Evolutionary conservation across 2,113 vertebrate species (phyloP).

Genomic region (Guaruba guarouba): DNA sequence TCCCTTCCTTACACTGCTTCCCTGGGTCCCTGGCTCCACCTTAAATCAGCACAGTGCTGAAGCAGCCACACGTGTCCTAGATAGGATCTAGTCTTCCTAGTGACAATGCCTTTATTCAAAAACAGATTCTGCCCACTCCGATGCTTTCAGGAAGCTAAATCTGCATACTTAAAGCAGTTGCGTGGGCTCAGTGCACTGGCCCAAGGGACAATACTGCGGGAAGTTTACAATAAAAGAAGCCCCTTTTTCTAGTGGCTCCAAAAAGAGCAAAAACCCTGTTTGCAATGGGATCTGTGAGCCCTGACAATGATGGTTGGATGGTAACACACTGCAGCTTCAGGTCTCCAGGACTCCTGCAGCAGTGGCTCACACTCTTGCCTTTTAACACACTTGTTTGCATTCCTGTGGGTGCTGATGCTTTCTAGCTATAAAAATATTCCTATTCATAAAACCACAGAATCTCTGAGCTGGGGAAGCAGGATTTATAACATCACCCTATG

Average conservation of each 20-base stretch:
- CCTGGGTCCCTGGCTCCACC: background rate
- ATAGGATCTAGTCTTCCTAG: background rate
- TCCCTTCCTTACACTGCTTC: background rate
- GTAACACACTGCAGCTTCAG: background rate
- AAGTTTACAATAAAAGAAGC: background rate
- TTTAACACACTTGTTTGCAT: background rate
- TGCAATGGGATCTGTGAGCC: background rate
- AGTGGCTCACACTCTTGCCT: background rate
- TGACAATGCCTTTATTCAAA: background rate
- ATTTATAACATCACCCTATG: background rate
- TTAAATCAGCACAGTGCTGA: background rate
- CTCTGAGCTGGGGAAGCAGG: background rate
- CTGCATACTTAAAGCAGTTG: background rate
- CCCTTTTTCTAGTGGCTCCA: background rate
- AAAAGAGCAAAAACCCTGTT: background rate
- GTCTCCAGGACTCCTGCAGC: background rate
- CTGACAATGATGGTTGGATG: background rate
- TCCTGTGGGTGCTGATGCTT: background rate
- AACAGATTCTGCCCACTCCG: background rate
- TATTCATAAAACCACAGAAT: background rate
- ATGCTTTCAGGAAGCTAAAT: background rate
- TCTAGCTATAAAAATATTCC: background rate
- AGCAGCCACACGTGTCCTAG: background rate
- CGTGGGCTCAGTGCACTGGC: background rate
- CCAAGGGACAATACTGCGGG: background rate